These are phyloP conservation scores for Nannoperca obscura DNA, from an alignment of 2,797 vertebrate species.

Conservation along the genomic window DNA sequence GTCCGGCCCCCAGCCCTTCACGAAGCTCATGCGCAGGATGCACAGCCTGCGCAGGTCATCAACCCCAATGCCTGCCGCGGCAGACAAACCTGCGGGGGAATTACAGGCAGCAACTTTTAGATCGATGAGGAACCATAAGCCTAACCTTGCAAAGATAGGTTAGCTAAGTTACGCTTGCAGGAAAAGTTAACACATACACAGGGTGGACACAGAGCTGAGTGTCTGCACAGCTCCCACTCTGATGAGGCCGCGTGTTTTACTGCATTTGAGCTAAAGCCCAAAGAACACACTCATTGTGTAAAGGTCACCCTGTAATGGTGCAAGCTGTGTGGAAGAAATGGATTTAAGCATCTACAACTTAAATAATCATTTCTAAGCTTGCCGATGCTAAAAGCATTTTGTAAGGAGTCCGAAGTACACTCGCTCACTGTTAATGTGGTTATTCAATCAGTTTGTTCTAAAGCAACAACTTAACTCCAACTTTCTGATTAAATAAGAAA, in stretches of 20 bases:
- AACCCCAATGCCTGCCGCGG: conserved; percentile 95
- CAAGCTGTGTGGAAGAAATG: not conserved
- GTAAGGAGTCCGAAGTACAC: not conserved
- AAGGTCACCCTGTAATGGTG: not conserved
- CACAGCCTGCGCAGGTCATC: conserved; percentile 96
- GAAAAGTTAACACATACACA: conserved; percentile 18
- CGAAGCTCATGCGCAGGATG: conserved; percentile 97
- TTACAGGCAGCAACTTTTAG: conserved; percentile 17
- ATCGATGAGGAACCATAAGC: conserved; percentile 25
- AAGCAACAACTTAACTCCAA: not conserved
- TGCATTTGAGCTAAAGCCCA: not conserved
- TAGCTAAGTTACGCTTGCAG: not conserved
- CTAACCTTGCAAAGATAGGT: conserved; percentile 14
- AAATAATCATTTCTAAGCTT: not conserved
- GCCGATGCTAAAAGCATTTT: not conserved
- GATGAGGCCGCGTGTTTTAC: not conserved
- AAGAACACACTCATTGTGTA: not conserved
- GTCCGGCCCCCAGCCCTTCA: conserved; percentile 98
- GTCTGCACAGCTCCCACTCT: conserved; percentile 7
- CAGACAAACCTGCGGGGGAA: conserved; percentile 89
- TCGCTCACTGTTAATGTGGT: not conserved
- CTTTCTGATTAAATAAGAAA: not conserved
- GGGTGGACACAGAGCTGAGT: not conserved
- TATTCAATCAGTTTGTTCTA: not conserved
- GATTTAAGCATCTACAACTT: not conserved